Evolutionary conservation across 1,140 invertebrate species (phyloP), one percentile per base, ranked within the genome.

Genomic region (Littorina saxatilis): DNA sequence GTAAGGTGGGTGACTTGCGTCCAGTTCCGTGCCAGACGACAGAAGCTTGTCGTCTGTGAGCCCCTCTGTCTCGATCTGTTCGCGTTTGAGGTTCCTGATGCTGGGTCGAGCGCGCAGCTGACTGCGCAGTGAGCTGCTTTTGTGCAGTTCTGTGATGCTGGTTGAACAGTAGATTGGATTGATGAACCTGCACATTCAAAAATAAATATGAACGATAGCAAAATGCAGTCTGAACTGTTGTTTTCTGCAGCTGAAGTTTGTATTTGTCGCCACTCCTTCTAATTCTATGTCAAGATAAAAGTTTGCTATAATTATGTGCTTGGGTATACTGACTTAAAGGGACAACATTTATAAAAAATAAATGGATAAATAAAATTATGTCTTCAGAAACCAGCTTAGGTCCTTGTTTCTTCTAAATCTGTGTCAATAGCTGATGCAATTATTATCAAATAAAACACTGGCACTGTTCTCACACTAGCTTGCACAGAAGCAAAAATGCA

Each of bases 101-200:
- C 81, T 82, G 15, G 58, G 81, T n/a, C 81, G 76, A 35, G 55
- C 29, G 29, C 70, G 27, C 11, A 86, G 61, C 1, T 79, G 66
- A 2, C 76, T 77, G 15, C 82, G 66, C 0, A 86, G 66, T 15
- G 82, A 81, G 58, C 80, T 84, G 63, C 52, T 80, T 39, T 79
- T 74, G 63, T 74, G 80, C 37, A 86, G 47, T 29, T 86, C 80
- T 32, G 82, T 17, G 1, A 81, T 80, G 73, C 75, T 83, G 13
- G 37, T 47, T 15, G 85, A 79, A 63, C 85, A 90, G 61, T 86
- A 87, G 72, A 91, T 83, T 0, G 89, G 87, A 32, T 90, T 83
- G n/a, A 92, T 84, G 81, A 92, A 92, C 82, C 72, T 78, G 55
- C 23, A 63, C 15, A 74, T 13, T n/a, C 7, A 0, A n/a, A 3